A percentile compares a stretch with the other conserved stretches of the same genome.
These are phyloP conservation scores for Terebella lapidaria DNA, from an alignment of 2,888 invertebrate genomes.

Conservation along the genomic window DNA sequence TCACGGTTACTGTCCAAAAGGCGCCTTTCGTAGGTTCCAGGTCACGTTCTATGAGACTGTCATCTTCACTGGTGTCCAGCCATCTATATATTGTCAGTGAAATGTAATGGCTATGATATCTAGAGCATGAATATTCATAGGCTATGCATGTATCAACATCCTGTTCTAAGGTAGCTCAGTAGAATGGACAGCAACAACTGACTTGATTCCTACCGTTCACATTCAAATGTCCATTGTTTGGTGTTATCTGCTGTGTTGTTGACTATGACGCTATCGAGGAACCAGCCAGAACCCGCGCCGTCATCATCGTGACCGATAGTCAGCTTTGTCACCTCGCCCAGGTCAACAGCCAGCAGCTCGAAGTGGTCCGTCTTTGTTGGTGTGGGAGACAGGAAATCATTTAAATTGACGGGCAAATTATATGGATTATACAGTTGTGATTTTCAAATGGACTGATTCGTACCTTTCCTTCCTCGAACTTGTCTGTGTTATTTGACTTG, in stretches of 20 bases:
- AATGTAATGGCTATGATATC: not conserved
- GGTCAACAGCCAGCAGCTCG: conserved; percentile 40
- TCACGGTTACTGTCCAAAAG: not conserved
- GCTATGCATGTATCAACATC: no score
- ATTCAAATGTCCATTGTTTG: not conserved
- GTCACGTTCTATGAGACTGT: not conserved
- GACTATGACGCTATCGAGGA: not conserved
- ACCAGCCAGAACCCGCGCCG: conserved; percentile 6
- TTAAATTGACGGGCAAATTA: no score
- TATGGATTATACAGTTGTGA: no score
- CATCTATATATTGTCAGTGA: not conserved
- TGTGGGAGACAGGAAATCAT: no score
- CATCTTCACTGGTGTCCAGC: conserved; percentile 1
- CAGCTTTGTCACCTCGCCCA: conserved; percentile 31
- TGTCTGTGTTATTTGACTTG: conserved; percentile 11
- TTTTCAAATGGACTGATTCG: no score
- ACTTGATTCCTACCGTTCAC: not conserved
- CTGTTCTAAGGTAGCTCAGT: no score
- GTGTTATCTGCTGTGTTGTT: not conserved
- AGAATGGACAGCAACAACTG: no score
- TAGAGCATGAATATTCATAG: no score
- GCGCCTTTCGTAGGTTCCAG: not conserved
- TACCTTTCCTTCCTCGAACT: conserved; percentile 33
- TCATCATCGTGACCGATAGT: conserved; percentile 39
- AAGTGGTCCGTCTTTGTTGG: conserved; percentile 42